These are phyloP conservation scores for Eupeodes luniger DNA, from an alignment of 2,888 invertebrate genomes.

Conservation along the genomic window DNA sequence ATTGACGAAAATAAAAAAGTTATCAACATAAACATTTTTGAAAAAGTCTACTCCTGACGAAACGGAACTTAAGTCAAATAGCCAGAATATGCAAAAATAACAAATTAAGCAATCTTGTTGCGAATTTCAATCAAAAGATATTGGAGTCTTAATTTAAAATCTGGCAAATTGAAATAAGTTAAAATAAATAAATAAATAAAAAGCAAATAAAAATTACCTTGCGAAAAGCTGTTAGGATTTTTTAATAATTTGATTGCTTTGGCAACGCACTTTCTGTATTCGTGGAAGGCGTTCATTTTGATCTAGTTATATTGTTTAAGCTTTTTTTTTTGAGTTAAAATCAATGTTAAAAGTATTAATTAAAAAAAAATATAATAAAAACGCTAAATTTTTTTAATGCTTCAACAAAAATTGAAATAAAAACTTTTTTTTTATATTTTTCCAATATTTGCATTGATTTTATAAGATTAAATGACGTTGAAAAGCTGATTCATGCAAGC, in stretches of 20 bases:
- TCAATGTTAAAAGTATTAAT: conserved; percentile 44
- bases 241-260: conserved; percentile 40
- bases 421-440: conserved; percentile 71
- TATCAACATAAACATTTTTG: conserved; percentile 37
- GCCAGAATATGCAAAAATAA: conserved; percentile 36
- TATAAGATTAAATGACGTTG: conserved; percentile 56
- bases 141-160: conserved; percentile 4
- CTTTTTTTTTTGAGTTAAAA: conserved; percentile 40
- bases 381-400: conserved; percentile 57
- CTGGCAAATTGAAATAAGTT: conserved; percentile 54
- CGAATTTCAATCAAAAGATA: background rate
- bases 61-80: conserved; percentile 57
- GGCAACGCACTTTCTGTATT: conserved; percentile 70
- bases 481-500: conserved; percentile 59
- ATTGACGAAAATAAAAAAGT: conserved; percentile 72
- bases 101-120: background rate
- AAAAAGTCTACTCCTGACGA: conserved; percentile 75
- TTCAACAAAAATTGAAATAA: conserved; percentile 69
- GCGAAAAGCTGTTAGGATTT: conserved; percentile 73
- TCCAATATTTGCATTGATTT: conserved; percentile 55
- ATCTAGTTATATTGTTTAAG: conserved; percentile 32
- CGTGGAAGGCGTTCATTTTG: conserved; percentile 59
- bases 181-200: conserved; percentile 49
- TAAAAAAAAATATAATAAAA: conserved; percentile 42
- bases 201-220: conserved; percentile 76